Base-by-base conservation (phyloP, 2,797 vertebrate species). In the Agapornis canus region DNA sequence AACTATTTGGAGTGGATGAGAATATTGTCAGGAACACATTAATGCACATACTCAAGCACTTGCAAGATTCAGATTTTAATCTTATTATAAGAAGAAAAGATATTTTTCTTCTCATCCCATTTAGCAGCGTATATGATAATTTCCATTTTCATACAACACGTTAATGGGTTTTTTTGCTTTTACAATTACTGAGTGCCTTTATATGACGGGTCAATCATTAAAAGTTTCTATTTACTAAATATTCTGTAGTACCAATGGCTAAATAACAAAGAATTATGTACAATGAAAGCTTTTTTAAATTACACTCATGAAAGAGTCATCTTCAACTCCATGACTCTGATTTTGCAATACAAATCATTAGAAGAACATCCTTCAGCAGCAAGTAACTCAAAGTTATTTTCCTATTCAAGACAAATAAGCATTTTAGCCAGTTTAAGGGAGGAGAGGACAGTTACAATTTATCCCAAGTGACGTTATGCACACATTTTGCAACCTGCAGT, bases 341-440 rank as follows among this genome's bases (percentile, higher is more conserved):
- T 92, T 91, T 85, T 94, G 77, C 56, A 94, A 95, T 29, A 72
- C 54, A 61, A 66, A 84, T 69, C 31, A 70, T 70, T 35, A 86
- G 51, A 94, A 86, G 66, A 92, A 86, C 39, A 78, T 92, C 39
- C 54, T 87, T 84, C 77, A 75, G 48, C 72, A 92, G 59, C 56
- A 87, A 92, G 57, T 65, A 88, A 92, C 79, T 65, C 32, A 8
- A 88, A 82, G 71, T 43, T 86, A 71, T 60, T 89, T 85, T 77
- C 54, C 81, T 73, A 43, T 68, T 87, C 66, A 81, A 76, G 82
- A 89, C 23, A 48, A 82, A 56, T n/a, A 73, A 82, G 57, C 43
- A 71, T 47, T 92, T 89, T 43, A 81, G 63, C 17, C 71, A 71
- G 26, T 59, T 82, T 59, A 83, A 95, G 66, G 63, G 51, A 92